A percentile compares a stretch with the other conserved stretches of the same genome.
Evolutionary conservation across 2,797 vertebrate genomes (phyloP).

Genomic region (Saxicola maurus): DNA sequence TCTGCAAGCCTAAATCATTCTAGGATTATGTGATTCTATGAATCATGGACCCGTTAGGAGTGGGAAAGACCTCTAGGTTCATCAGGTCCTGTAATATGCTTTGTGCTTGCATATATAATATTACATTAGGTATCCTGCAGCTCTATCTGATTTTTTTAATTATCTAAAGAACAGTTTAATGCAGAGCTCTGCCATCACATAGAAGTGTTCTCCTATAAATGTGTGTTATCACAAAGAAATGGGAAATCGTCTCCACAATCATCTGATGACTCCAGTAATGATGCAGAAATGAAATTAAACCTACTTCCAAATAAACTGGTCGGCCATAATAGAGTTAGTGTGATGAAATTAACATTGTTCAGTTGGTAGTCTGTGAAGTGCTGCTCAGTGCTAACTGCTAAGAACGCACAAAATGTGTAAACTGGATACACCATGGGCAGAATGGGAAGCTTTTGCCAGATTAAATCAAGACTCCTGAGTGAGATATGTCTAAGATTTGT

Average conservation of each 20-base stretch:
- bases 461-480: neutral
- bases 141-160: neutral
- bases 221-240: neutral
- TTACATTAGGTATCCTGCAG: neutral
- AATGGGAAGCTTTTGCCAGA: neutral
- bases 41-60: neutral
- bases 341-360: neutral
- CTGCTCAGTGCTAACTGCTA: neutral
- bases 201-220: neutral
- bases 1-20: neutral
- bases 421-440: neutral
- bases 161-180: neutral
- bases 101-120: neutral
- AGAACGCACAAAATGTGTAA: rapidly evolving
- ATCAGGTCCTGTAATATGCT: neutral
- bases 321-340: neutral
- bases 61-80: neutral
- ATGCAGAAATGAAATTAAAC: constrained; percentile 29
- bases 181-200: neutral
- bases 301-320: constrained; percentile 8
- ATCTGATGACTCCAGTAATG: constrained; percentile 2
- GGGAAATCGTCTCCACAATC: neutral
- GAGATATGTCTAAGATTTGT: rapidly evolving
- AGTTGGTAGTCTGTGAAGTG: neutral
- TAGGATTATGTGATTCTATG: neutral